These are phyloP conservation scores for Erebia aethiops DNA, from an alignment of 2,888 invertebrate species.

Conservation along the genomic window DNA sequence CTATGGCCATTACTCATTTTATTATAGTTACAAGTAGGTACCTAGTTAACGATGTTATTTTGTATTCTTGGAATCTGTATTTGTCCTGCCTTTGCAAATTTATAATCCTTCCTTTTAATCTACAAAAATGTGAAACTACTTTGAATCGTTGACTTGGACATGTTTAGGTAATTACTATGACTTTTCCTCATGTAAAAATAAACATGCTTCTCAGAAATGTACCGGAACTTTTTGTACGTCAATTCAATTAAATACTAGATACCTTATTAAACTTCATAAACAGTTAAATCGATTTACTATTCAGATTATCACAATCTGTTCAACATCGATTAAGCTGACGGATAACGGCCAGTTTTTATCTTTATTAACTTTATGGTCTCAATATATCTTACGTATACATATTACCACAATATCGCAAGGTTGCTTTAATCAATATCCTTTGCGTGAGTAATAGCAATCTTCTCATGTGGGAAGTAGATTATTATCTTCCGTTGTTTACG, in stretches of 20 bases:
- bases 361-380: not conserved
- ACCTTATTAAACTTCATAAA: no score
- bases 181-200: no score
- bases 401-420: not conserved
- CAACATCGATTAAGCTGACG: not conserved
- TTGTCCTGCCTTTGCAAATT: conserved; percentile 1
- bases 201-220: no score
- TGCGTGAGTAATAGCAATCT: conserved; percentile 14
- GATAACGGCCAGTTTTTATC: not conserved
- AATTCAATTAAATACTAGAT: no score
- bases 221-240: no score
- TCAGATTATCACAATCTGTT: not conserved
- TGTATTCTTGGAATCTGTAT: not conserved
- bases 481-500: conserved; percentile 19
- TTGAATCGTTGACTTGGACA: not conserved
- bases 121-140: not conserved
- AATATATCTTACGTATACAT: not conserved
- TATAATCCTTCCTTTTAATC: not conserved
- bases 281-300: not conserved
- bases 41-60: not conserved
- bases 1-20: conserved; percentile 52
- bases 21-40: conserved; percentile 39
- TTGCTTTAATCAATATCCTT: not conserved
- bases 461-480: not conserved
- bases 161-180: no score